Evolutionary conservation across 2,888 invertebrate species (phyloP).

Genomic region (Pristionchus japonicus): DNA sequence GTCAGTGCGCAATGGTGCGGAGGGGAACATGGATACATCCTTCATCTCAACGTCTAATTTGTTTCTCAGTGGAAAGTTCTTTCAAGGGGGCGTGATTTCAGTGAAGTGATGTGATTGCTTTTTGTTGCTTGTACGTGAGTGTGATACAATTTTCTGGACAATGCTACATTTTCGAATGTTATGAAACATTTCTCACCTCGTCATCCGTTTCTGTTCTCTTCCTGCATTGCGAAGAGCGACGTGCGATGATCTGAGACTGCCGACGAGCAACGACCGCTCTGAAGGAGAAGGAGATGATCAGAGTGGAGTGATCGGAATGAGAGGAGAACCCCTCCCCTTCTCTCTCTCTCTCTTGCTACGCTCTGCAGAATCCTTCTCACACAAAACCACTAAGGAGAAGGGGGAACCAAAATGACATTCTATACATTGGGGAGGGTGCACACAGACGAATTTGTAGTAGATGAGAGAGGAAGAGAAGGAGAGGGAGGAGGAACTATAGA

Average conservation of each 20-base stretch:
- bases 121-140: neutral
- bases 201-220: conserved; percentile 44
- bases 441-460: conserved; percentile 21
- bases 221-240: conserved; percentile 41
- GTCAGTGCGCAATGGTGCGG: no score
- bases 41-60: no score
- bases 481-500: conserved; percentile 20
- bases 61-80: no score
- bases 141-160: neutral
- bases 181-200: neutral
- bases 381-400: conserved; percentile 25
- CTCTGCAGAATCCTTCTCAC: neutral
- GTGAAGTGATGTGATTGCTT: neutral
- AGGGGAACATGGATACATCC: no score
- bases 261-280: conserved; percentile 46
- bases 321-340: neutral
- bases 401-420: conserved; percentile 33
- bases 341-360: neutral
- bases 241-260: conserved; percentile 40
- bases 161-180: neutral
- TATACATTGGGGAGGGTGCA: conserved; percentile 23
- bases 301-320: neutral
- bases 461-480: neutral
- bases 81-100: no score
- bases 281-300: neutral